These are phyloP conservation scores for Ichneumoninae sp. DNA, from an alignment of 2,888 invertebrate species.

Conservation along the genomic window DNA sequence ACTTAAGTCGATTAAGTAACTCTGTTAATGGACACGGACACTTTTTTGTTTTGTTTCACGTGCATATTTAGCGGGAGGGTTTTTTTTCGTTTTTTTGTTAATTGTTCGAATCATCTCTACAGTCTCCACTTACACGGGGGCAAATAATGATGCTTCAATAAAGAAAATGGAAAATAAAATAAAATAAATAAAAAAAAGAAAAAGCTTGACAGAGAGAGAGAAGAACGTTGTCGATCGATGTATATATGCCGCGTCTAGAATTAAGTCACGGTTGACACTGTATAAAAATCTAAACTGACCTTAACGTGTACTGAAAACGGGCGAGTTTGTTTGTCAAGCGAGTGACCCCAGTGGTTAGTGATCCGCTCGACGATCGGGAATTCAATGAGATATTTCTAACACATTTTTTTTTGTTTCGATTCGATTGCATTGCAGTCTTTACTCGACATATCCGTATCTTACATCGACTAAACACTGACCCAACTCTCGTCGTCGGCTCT, in stretches of 20 bases:
- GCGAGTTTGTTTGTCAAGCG: conserved; percentile 69
- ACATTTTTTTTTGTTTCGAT: conserved; percentile 23
- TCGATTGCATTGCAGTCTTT: conserved; percentile 12
- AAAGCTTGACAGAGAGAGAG: conserved; percentile 36
- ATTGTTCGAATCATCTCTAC: conserved; percentile 49
- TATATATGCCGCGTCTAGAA: conserved; percentile 60
- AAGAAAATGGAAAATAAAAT: conserved; percentile 39
- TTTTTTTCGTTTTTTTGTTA: conserved; percentile 18
- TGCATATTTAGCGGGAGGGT: conserved; percentile 15
- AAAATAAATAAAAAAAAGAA: conserved; percentile 49
- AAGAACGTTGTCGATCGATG: conserved; percentile 59
- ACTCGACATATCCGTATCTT: neutral
- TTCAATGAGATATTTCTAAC: conserved; percentile 28
- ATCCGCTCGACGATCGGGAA: conserved; percentile 18
- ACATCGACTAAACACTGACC: conserved; percentile 21
- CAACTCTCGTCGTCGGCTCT: conserved; percentile 8
- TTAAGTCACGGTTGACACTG: conserved; percentile 74
- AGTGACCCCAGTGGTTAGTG: neutral
- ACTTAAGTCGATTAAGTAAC: conserved; percentile 81
- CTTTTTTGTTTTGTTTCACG: conserved; percentile 48
- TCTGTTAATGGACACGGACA: conserved; percentile 78
- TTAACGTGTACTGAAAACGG: conserved; percentile 79
- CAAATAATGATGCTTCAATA: conserved; percentile 21
- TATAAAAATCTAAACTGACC: conserved; percentile 83
- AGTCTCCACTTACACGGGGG: conserved; percentile 41